These are phyloP conservation scores for Amphiprion clarkii DNA, from an alignment of 2,797 vertebrate species.

Conservation along the genomic window DNA sequence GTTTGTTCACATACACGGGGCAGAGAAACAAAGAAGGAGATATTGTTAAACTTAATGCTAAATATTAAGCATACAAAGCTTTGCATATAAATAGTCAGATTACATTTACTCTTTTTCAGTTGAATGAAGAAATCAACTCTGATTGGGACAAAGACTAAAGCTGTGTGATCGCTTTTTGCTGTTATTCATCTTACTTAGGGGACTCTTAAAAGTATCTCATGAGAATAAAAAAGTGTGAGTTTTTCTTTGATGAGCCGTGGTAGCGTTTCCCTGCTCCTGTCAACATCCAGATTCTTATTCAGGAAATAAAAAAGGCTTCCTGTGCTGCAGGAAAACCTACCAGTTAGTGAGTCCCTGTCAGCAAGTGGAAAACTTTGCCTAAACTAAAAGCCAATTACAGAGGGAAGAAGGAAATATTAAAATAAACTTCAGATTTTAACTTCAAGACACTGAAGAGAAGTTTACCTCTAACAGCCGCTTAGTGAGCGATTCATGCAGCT, in stretches of 20 bases:
- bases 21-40: not conserved
- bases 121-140: no score
- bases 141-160: not conserved
- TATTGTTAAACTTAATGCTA: not conserved
- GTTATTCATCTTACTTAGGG: not conserved
- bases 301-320: constrained; percentile 32
- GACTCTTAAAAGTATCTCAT: not conserved
- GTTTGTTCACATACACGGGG: constrained; percentile 1
- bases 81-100: not conserved
- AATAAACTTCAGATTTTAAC: not conserved
- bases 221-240: not conserved
- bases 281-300: constrained; percentile 17
- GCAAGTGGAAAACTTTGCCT: constrained; percentile 6
- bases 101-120: no score
- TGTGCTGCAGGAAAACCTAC: constrained; percentile 16
- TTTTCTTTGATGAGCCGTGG: constrained; percentile 7
- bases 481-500: constrained; percentile 65
- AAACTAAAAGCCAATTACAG: not conserved
- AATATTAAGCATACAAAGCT: not conserved
- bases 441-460: not conserved
- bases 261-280: not conserved
- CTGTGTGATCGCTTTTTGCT: not conserved
- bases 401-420: not conserved
- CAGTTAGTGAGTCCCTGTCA: not conserved
- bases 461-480: constrained; percentile 67